Evolutionary conservation across 2,888 invertebrate species (phyloP).

Genomic region (Andrena bicolor): DNA sequence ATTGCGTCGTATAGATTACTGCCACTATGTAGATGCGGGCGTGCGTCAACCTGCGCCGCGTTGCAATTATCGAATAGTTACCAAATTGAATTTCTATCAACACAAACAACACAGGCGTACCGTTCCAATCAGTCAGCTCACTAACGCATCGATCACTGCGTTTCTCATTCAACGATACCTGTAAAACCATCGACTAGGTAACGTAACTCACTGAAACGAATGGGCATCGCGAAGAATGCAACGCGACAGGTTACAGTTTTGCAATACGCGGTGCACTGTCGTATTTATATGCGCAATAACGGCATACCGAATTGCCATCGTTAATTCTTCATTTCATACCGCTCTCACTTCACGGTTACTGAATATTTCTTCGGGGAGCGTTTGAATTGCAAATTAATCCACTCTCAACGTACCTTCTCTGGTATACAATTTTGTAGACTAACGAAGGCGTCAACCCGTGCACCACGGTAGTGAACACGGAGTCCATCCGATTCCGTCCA

Average conservation of each 20-base stretch:
- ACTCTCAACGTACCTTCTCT: too few relatives aligned
- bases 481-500: background rate
- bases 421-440: too few relatives aligned
- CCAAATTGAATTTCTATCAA: slow-evolving; percentile 45
- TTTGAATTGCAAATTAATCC: background rate
- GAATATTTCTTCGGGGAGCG: background rate
- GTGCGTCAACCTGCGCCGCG: background rate
- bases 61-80: slow-evolving; percentile 36
- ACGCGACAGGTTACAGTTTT: slow-evolving; percentile 22
- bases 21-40: background rate
- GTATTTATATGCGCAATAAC: background rate
- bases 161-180: background rate
- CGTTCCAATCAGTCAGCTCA: slow-evolving; percentile 20
- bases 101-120: slow-evolving; percentile 4
- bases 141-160: background rate
- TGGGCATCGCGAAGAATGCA: slow-evolving; percentile 10
- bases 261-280: background rate
- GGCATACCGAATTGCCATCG: background rate
- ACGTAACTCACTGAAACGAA: slow-evolving; percentile 15
- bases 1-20: slow-evolving; percentile 20
- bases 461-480: too few relatives aligned
- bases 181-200: background rate
- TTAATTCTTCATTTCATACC: background rate
- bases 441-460: too few relatives aligned
- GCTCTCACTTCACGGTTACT: background rate